These are phyloP conservation scores for Macropodus opercularis DNA, from an alignment of 2,797 vertebrate genomes.

Conservation along the genomic window DNA sequence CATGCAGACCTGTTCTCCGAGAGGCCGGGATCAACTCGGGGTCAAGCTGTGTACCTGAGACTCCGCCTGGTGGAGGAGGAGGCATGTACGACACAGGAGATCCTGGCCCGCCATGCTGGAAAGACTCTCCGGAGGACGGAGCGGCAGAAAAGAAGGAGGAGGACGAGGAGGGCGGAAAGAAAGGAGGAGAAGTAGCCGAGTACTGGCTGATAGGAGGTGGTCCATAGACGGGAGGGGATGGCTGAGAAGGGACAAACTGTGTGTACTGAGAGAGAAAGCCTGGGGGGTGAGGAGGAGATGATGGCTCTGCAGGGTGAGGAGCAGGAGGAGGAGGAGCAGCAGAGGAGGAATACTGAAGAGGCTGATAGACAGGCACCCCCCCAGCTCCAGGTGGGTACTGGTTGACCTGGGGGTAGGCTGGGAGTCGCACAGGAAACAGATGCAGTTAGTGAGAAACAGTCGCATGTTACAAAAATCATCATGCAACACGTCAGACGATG, in stretches of 20 bases:
- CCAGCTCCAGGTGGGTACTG: slow-evolving; percentile 88
- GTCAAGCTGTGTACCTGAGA: slow-evolving; percentile 93
- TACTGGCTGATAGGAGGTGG: slow-evolving; percentile 76
- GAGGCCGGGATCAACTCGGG: slow-evolving; percentile 84
- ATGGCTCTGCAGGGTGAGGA: slow-evolving; percentile 79
- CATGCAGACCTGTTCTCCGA: slow-evolving; percentile 85
- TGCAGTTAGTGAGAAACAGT: slow-evolving; percentile 60
- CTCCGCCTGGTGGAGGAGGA: slow-evolving; percentile 83
- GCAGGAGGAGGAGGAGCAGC: slow-evolving; percentile 66
- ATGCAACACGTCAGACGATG: slow-evolving; percentile 35
- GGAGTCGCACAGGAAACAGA: slow-evolving; percentile 72
- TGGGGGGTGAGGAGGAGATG: slow-evolving; percentile 76
- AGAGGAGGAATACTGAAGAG: slow-evolving; percentile 83
- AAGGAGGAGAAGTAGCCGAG: slow-evolving; percentile 70
- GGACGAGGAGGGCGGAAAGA: slow-evolving; percentile 70
- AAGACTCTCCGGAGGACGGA: slow-evolving; percentile 85
- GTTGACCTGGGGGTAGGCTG: slow-evolving; percentile 88
- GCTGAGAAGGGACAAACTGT: slow-evolving; percentile 76
- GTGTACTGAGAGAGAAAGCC: slow-evolving; percentile 82
- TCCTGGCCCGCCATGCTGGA: slow-evolving; percentile 94
- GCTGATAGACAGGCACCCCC: slow-evolving; percentile 87
- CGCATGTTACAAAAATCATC: slow-evolving; percentile 7
- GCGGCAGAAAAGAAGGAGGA: slow-evolving; percentile 71
- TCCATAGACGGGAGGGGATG: slow-evolving; percentile 71
- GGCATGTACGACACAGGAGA: slow-evolving; percentile 88